Conservation (phyloP, 1,140 invertebrate genomes). For the Caenorhabditis briggsae region DNA sequence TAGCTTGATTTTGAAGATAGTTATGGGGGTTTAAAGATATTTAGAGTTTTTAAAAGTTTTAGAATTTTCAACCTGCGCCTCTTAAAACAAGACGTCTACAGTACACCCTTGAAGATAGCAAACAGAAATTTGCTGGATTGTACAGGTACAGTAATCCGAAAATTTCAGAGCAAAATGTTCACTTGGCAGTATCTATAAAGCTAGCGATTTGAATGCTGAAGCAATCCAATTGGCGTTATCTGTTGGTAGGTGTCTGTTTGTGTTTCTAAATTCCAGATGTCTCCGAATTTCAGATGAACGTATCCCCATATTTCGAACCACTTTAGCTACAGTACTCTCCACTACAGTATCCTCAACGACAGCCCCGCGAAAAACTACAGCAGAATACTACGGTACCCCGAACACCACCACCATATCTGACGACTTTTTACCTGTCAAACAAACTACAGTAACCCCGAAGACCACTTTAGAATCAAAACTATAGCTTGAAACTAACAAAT, state of each 20-base stretch:
- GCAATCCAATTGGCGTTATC: slow-evolving; percentile 33
- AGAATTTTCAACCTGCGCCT: too few species aligned
- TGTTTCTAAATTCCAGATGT: neutral
- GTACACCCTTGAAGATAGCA: too few species aligned
- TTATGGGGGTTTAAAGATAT: neutral
- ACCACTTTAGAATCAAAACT: neutral
- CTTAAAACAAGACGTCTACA: slow-evolving; percentile 28
- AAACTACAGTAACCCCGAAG: neutral
- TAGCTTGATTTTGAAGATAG: too few species aligned
- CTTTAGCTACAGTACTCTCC: neutral
- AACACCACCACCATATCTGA: neutral
- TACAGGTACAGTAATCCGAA: neutral
- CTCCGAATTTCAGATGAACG: slow-evolving; percentile 8
- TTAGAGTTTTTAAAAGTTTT: neutral
- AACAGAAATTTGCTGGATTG: slow-evolving; percentile 28
- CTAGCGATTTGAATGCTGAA: slow-evolving; percentile 18
- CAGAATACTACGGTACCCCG: neutral
- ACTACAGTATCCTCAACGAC: neutral
- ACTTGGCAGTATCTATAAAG: slow-evolving; percentile 17
- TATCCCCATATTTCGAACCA: slow-evolving; percentile 7
- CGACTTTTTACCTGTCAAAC: neutral
- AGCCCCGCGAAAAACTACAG: too few species aligned
- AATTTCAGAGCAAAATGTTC: slow-evolving; percentile 26
- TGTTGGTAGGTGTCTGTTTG: neutral
- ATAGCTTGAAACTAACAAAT: slow-evolving; percentile 1